Base-by-base conservation (phyloP, 1,140 invertebrate genomes). In the Philopotamus ludificatus region DNA sequence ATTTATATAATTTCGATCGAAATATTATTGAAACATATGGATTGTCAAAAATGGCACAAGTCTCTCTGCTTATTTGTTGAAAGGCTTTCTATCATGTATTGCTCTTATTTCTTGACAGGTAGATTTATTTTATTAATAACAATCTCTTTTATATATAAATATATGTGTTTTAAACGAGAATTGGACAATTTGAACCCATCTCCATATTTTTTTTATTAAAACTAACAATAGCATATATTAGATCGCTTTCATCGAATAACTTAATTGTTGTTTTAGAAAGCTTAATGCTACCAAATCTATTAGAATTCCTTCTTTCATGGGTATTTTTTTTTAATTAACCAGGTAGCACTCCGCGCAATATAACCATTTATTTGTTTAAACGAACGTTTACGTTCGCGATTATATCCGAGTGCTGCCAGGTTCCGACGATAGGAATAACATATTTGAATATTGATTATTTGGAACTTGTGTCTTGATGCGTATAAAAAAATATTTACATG, bases 61-160 rank as follows among this genome's bases (percentile, higher is more conserved):
- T 65, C 63, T 65, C 63, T 65, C 63, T 57, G 63, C 63, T 65
- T 65, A 39, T 57, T 60, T 60, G 8, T 57, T 57, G 12, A 34
- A 44, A 47, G 49, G 53, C 42, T 47, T 49, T 58, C 34, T 55
- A 65, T 55, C 53, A 45, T 53, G 21, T 34, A 49, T 45, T 55
- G 45, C 60, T 51, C 49, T 51, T 51, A 7, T 25, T 51, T 62
- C 25, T 23, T 51, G 45, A 47, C 47, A 58, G 54, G n/a, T 59
- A 41, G 28, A n/a, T n/a, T n/a, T n/a, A 59, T 1, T 28, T 20
- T 59, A 41, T 42, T 20, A 34, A 34, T 34, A 34, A 34, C 28
- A 39, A 21, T 57, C 23, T 57, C 42, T 22, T 41, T 41, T 57
- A 57, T 41, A 28, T 23, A 57, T 41, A 15, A 57, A 21, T 57